Evolutionary conservation across 2,888 invertebrate genomes (phyloP), one percentile per base, ranked within the genome.

Genomic region (Hyposoter didymator): DNA sequence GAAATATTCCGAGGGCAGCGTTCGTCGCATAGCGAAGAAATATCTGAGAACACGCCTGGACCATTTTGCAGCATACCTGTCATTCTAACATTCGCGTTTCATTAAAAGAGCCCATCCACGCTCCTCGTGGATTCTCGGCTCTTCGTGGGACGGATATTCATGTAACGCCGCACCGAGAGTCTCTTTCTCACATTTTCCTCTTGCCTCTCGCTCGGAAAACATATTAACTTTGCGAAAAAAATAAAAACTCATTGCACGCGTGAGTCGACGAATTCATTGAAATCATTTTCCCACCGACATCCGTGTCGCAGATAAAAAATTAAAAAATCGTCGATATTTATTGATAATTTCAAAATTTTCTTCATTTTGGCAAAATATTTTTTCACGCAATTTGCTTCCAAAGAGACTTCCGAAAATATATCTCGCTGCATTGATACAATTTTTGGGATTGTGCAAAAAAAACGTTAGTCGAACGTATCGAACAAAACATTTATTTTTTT

Each of bases 11-110:
- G 49, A 43, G 72, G 72, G 78, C 78, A 78, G 78, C 78, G 70
- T 75, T 75, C 52, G 43, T 45, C 6, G 39, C n/a, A 45, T 43
- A 64, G 43, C 22, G 39, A 70, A 73, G 70, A 67, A 79, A 78
- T 85, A 85, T 86, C 84, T 85, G 88, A 87, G 87, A 89, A 87
- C 88, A 91, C 90, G 90, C 86, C 88, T 86, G 89, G 89, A 90
- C 90, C 91, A 91, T 92, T 92, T 90, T 90, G 90, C 90, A 89
- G 91, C 91, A 92, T 92, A 91, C 92, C 90, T 91, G 90, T 89
- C 92, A 90, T 91, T 92, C 92, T 91, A 90, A 91, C 90, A 89
- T 91, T 89, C 91, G 90, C 90, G 90, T 92, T 92, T 92, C 92
- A 92, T 92, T 92, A 92, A 92, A 92, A 90, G 89, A 90, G 87